phyloP scores from a whole-genome alignment of 2,797 vertebrate species.

The Coregonus suidteri region DNA sequence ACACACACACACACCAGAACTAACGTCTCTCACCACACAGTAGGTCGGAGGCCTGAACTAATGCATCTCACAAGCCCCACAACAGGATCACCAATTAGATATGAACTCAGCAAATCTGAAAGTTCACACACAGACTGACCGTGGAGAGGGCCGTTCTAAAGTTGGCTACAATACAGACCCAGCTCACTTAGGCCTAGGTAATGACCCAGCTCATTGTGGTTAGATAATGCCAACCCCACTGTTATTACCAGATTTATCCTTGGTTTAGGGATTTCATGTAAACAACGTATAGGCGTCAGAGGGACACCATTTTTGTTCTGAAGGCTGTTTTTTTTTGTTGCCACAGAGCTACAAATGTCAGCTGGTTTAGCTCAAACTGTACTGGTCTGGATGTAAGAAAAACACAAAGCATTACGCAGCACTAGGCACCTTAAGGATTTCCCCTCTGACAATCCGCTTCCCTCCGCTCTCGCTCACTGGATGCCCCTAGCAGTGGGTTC shows the following conservation, averaged over 20 bases:
- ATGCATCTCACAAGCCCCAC: slow-evolving; percentile 34
- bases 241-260: slow-evolving; percentile 59
- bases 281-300: slow-evolving; percentile 51
- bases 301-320: slow-evolving; percentile 22
- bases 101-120: slow-evolving; percentile 41
- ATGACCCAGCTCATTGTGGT: background rate
- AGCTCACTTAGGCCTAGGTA: background rate
- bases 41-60: slow-evolving; percentile 6
- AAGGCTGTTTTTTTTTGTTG: slow-evolving; percentile 36
- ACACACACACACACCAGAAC: slow-evolving; percentile 8
- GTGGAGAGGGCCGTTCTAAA: slow-evolving; percentile 20
- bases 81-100: slow-evolving; percentile 50
- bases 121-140: slow-evolving; percentile 31
- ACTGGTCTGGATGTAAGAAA: background rate
- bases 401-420: background rate
- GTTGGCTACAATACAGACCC: slow-evolving; percentile 17
- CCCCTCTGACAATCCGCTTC: slow-evolving; percentile 1
- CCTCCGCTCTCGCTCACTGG: slow-evolving; percentile 10
- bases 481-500: slow-evolving; percentile 1
- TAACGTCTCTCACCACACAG: slow-evolving; percentile 5
- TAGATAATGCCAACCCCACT: slow-evolving; percentile 26
- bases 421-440: background rate
- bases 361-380: background rate
- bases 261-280: slow-evolving; percentile 54
- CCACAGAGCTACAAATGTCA: slow-evolving; percentile 45